Percentiles rank a stretch among this genome's conserved stretches.
phyloP scores from a whole-genome alignment of 1,140 invertebrate species.

The Heliothis virescens region DNA sequence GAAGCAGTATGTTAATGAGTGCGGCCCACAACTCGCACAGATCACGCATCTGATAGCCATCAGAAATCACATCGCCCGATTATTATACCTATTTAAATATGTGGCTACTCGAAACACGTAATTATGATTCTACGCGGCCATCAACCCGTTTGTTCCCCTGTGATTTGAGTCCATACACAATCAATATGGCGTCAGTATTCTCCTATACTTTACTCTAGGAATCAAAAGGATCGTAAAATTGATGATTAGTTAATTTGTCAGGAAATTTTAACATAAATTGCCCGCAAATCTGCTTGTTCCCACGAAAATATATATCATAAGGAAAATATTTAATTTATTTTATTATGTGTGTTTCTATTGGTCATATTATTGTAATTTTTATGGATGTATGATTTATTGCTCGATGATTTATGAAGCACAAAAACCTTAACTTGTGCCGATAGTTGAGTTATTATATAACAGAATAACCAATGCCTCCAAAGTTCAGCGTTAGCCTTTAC shows the following conservation, averaged over 20 bases:
- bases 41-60: constrained; percentile 47
- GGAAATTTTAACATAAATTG: constrained; percentile 25
- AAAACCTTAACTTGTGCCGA: background rate
- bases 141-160: constrained; percentile 52
- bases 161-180: constrained; percentile 19
- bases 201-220: constrained; percentile 7
- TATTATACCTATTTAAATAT: constrained; percentile 53
- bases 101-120: constrained; percentile 47
- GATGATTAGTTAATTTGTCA: constrained; percentile 38
- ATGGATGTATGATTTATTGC: constrained; percentile 37
- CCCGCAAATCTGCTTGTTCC: constrained; percentile 32
- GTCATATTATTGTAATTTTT: constrained; percentile 10
- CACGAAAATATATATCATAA: constrained; percentile 23
- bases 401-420: constrained; percentile 12
- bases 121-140: constrained; percentile 57
- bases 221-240: constrained; percentile 18
- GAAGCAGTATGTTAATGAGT: constrained; percentile 57
- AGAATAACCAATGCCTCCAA: too few relatives aligned
- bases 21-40: constrained; percentile 51
- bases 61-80: constrained; percentile 52
- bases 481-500: too few relatives aligned
- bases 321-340: constrained; percentile 41
- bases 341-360: constrained; percentile 29
- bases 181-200: background rate
- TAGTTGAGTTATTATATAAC: too few relatives aligned